Conservation (phyloP, 2,888 invertebrate species). For the Melanargia galathea region DNA sequence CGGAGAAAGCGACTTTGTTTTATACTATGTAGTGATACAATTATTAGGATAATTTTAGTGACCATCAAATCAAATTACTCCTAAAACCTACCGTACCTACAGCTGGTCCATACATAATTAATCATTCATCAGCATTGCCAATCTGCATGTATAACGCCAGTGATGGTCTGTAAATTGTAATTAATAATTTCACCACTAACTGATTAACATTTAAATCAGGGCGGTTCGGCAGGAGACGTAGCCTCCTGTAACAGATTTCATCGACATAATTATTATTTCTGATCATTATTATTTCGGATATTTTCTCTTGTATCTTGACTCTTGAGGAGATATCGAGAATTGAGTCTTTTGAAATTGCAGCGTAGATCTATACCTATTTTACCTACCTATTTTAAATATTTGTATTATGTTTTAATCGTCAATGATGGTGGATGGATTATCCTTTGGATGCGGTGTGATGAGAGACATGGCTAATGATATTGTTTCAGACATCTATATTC, state of each 20-base stretch:
- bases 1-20: too few relatives aligned
- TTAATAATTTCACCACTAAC: slow-evolving; percentile 80
- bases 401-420: too few relatives aligned
- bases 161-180: slow-evolving; percentile 68
- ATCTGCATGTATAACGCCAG: slow-evolving; percentile 76
- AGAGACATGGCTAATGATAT: too few relatives aligned
- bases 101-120: slow-evolving; percentile 69
- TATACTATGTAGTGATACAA: too few relatives aligned
- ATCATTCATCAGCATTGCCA: slow-evolving; percentile 79
- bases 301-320: not conserved
- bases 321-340: not conserved
- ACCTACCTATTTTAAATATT: too few relatives aligned
- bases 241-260: not conserved
- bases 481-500: too few relatives aligned
- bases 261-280: not conserved
- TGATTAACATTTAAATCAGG: slow-evolving; percentile 75
- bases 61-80: slow-evolving; percentile 12
- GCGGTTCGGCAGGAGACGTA: not conserved
- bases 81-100: slow-evolving; percentile 38
- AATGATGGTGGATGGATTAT: too few relatives aligned
- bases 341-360: not conserved
- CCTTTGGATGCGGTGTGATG: too few relatives aligned
- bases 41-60: not conserved
- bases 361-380: not conserved
- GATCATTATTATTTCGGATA: not conserved